phyloP scores from a whole-genome alignment of 2,113 vertebrate species.

The Macquaria australasica region DNA sequence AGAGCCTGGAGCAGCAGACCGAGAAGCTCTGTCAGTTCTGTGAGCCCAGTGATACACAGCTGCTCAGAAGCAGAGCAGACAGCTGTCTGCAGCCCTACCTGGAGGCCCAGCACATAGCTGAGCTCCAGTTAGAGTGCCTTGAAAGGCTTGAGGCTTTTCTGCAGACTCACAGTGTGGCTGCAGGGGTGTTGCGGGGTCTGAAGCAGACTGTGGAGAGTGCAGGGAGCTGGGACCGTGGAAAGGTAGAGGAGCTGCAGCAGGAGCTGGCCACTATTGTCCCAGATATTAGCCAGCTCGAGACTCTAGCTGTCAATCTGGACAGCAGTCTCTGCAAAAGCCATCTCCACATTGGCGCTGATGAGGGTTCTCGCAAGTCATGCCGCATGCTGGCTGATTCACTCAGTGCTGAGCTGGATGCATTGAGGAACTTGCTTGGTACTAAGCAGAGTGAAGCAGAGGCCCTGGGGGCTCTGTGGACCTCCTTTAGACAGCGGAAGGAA shows the following conservation, averaged over 20 bases:
- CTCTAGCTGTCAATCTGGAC: constrained; percentile 89
- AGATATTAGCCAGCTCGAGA: constrained; percentile 87
- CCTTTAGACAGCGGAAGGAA: constrained; percentile 90
- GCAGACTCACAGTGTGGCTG: constrained; percentile 81
- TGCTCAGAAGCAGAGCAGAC: constrained; percentile 86
- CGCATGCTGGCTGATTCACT: constrained; percentile 88
- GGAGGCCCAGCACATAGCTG: constrained; percentile 88
- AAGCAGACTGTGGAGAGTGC: constrained; percentile 90
- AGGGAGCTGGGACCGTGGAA: constrained; percentile 88
- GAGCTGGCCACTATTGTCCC: constrained; percentile 84
- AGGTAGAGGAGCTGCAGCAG: constrained; percentile 88
- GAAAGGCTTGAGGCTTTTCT: constrained; percentile 86
- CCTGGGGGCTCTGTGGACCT: constrained; percentile 85
- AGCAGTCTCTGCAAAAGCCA: constrained; percentile 91
- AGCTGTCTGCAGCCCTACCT: constrained; percentile 91
- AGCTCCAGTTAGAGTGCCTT: constrained; percentile 87
- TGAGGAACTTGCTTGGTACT: constrained; percentile 92
- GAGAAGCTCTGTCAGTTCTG: constrained; percentile 86
- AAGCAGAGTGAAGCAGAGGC: constrained; percentile 96
- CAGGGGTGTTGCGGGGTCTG: constrained; percentile 83
- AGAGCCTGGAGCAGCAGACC: constrained; percentile 86
- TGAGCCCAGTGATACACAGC: constrained; percentile 84
- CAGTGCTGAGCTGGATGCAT: constrained; percentile 87
- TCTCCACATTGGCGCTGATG: constrained; percentile 86
- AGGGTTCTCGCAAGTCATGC: constrained; percentile 89